A percentile compares a stretch with the other conserved stretches of the same genome.
phyloP scores from a whole-genome alignment of 1,140 invertebrate species.

The Drosophila sucinea region DNA sequence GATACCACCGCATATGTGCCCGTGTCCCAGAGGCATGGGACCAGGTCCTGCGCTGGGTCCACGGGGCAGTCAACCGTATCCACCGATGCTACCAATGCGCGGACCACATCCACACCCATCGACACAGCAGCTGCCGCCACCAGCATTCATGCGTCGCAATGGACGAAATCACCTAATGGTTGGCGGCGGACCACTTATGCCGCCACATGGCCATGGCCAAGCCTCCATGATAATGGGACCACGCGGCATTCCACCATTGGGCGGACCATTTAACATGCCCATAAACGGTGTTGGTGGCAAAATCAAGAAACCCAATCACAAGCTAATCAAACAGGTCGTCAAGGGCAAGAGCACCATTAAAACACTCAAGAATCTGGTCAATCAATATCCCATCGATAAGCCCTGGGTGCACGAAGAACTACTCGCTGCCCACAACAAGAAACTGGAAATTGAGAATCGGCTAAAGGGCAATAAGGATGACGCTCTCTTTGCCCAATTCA shows the following conservation, averaged over 20 bases:
- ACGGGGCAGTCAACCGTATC: slow-evolving; percentile 45
- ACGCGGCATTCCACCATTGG: slow-evolving; percentile 37
- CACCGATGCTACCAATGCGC: slow-evolving; percentile 59
- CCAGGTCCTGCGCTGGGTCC: slow-evolving; percentile 42
- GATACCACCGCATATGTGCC: slow-evolving; percentile 37
- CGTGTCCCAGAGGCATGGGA: slow-evolving; percentile 51
- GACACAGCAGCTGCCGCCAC: slow-evolving; percentile 53
- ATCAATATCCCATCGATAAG: slow-evolving; percentile 82
- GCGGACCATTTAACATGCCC: slow-evolving; percentile 47
- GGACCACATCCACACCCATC: slow-evolving; percentile 45
- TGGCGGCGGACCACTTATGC: slow-evolving; percentile 55
- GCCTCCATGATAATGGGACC: slow-evolving; percentile 54
- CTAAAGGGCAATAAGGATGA: slow-evolving; percentile 82
- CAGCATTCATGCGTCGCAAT: slow-evolving; percentile 64
- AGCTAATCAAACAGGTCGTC: slow-evolving; percentile 67
- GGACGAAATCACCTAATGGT: slow-evolving; percentile 45
- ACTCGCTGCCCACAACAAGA: slow-evolving; percentile 64
- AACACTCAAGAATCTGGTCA: slow-evolving; percentile 77
- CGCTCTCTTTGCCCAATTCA: slow-evolving; percentile 79
- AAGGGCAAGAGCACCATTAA: slow-evolving; percentile 79
- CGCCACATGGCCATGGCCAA: slow-evolving; percentile 8
- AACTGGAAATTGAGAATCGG: slow-evolving; percentile 79
- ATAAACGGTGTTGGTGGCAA: slow-evolving; percentile 58
- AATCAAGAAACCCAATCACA: slow-evolving; percentile 72
- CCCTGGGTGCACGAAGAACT: slow-evolving; percentile 82